phyloP scores from a whole-genome alignment of 2,888 invertebrate genomes.

The Epirrita christyi region DNA sequence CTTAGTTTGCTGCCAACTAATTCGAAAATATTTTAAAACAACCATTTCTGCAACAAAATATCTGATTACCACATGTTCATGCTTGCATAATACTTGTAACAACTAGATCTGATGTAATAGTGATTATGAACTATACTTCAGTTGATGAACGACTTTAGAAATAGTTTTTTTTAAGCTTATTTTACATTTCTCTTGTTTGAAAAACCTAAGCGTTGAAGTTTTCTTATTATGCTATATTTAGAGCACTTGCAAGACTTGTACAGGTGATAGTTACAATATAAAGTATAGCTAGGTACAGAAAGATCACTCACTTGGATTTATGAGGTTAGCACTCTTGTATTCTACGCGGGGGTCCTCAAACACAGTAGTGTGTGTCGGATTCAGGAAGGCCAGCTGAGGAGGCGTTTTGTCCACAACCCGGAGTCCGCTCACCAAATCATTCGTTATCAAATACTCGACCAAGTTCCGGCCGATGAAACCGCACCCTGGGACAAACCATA shows the following conservation, averaged over 20 bases:
- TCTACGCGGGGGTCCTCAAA: slow-evolving; percentile 92
- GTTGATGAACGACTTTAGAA: no score
- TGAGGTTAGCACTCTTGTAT: slow-evolving; percentile 96
- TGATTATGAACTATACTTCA: no score
- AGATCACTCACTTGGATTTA: slow-evolving; percentile 89
- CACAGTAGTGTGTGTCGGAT: slow-evolving; percentile 87
- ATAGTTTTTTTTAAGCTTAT: no score
- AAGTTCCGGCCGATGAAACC: slow-evolving; percentile 97
- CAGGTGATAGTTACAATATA: background rate
- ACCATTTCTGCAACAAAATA: no score
- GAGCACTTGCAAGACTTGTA: slow-evolving; percentile 1
- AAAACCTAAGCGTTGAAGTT: background rate
- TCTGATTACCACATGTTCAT: no score
- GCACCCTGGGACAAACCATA: slow-evolving; percentile 88
- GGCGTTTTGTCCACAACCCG: slow-evolving; percentile 96
- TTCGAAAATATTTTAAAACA: no score
- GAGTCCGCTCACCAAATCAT: slow-evolving; percentile 90
- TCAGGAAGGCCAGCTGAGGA: slow-evolving; percentile 96
- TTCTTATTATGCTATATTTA: background rate
- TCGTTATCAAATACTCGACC: slow-evolving; percentile 91
- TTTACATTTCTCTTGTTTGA: no score
- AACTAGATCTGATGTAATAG: no score
- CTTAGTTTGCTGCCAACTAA: no score
- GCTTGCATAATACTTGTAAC: no score
- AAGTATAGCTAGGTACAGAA: background rate